Evolutionary conservation across 2,888 invertebrate genomes (phyloP), one percentile per base, ranked within the genome.

Genomic region (Chironomus riparius): DNA sequence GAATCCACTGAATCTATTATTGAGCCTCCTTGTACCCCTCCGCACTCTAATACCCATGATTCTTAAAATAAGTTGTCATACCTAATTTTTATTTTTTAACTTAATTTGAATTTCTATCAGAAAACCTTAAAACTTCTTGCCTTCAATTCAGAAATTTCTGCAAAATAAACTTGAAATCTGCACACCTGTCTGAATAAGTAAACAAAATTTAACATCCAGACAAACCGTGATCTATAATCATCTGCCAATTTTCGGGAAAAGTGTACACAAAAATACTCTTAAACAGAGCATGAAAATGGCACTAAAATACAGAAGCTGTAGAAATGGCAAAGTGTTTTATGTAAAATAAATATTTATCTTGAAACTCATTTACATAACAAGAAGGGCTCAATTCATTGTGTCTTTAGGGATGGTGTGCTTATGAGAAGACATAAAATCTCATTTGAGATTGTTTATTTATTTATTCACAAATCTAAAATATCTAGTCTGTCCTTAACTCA

Each of bases 301-400:
- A 65, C 65, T 65, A 65, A 65, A 65, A 65, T 24, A 65, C 65
- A 65, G 65, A 65, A 65, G 24, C 65, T 21, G 24, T 13, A 22
- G 18, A 18, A 21, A 65, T 24, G 21, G 62, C n/a, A 62, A 62
- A 50, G 24, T 73, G 61, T 72, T 73, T 65, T 61, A 70, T 70
- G 70, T 50, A 47, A 48, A 70, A 22, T 70, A 47, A 70, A 70
- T 50, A 47, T 50, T 70, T 50, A 50, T 70, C 22, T 70, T 47
- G 5, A 22, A 47, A 50, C 47, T 47, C 7, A 73, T 73, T 73
- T 73, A 73, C 72, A 73, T 73, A 38, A n/a, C 68, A 65, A 38
- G 22, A 65, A 65, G 24, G 24, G 65, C 65, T 65, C 13, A 18
- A n/a, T 56, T 56, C 18, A 56, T 56, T 56, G 56, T 56, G n/a